These are phyloP conservation scores for Euphydryas editha DNA, from an alignment of 2,888 invertebrate genomes.

Conservation along the genomic window DNA sequence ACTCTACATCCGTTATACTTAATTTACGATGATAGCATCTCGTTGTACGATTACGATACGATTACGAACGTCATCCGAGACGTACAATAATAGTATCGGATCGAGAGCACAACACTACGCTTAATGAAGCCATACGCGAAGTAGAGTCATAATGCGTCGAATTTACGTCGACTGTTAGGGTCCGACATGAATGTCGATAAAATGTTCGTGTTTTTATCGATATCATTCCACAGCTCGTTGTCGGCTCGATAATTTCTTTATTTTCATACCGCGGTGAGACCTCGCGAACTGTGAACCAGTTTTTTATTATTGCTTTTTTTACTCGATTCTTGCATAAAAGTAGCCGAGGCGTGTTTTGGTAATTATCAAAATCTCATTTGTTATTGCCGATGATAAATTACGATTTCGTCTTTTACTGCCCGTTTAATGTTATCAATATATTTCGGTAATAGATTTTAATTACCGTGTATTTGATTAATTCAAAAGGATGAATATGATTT, in stretches of 20 bases:
- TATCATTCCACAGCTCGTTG: conserved; percentile 60
- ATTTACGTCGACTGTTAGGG: conserved; percentile 70
- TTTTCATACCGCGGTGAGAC: conserved; percentile 54
- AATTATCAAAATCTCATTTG: conserved; percentile 52
- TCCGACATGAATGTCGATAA: conserved; percentile 68
- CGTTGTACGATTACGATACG: conserved; percentile 51
- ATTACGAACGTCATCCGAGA: conserved; percentile 52
- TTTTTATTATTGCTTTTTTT: conserved; percentile 43
- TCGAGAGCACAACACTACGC: conserved; percentile 25
- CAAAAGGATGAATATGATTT: conserved; percentile 6
- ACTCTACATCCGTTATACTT: conserved; percentile 51
- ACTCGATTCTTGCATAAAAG: conserved; percentile 53
- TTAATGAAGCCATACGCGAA: conserved; percentile 68
- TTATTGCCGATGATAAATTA: conserved; percentile 50
- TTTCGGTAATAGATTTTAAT: conserved; percentile 33
- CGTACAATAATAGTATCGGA: conserved; percentile 36
- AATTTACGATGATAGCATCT: conserved; percentile 58
- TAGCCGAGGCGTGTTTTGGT: conserved; percentile 47
- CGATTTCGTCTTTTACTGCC: conserved; percentile 36
- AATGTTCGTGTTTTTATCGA: conserved; percentile 27
- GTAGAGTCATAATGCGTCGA: conserved; percentile 59
- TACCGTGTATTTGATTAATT: conserved; percentile 26
- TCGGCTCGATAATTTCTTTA: conserved; percentile 70
- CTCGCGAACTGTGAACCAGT: conserved; percentile 55
- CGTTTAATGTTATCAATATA: conserved; percentile 42